Evolutionary conservation across 1,140 invertebrate species (phyloP).

Genomic region (Drosophila biarmipes): DNA sequence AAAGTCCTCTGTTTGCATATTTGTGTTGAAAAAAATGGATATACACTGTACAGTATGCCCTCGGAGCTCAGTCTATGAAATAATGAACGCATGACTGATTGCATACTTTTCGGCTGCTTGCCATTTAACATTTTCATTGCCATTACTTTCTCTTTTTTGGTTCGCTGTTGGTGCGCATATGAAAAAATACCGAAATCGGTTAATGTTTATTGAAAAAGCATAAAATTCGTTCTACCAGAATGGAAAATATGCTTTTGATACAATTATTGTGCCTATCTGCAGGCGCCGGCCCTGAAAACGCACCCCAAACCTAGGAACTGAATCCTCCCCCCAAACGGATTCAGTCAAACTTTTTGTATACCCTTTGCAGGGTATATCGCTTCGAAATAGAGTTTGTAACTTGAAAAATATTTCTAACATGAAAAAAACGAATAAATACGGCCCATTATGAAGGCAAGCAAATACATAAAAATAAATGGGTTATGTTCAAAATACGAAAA

Average conservation of each 20-base stretch:
- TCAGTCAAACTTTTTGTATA: slow-evolving; percentile 28
- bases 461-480: too few species aligned
- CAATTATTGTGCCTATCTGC: slow-evolving; percentile 83
- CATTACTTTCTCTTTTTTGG: slow-evolving; percentile 30
- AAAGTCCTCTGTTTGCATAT: slow-evolving; percentile 67
- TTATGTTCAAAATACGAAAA: too few species aligned
- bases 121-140: slow-evolving; percentile 35
- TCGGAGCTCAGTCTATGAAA: slow-evolving; percentile 74
- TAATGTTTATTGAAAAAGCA: slow-evolving; percentile 85
- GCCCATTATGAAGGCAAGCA: neutral
- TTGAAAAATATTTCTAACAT: neutral
- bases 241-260: slow-evolving; percentile 85
- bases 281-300: slow-evolving; percentile 58
- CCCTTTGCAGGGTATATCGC: neutral
- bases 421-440: neutral
- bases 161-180: slow-evolving; percentile 53
- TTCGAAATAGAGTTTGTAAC: neutral
- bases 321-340: slow-evolving; percentile 46
- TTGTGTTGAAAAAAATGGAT: slow-evolving; percentile 41
- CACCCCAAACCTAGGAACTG: slow-evolving; percentile 54
- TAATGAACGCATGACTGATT: slow-evolving; percentile 83
- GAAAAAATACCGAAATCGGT: slow-evolving; percentile 84
- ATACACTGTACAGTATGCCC: slow-evolving; percentile 46
- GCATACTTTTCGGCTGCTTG: slow-evolving; percentile 58
- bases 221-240: slow-evolving; percentile 85